Percentiles rank a stretch among this genome's conserved stretches.
phyloP scores from a whole-genome alignment of 2,888 invertebrate genomes.

The Sarcophaga variegata region DNA sequence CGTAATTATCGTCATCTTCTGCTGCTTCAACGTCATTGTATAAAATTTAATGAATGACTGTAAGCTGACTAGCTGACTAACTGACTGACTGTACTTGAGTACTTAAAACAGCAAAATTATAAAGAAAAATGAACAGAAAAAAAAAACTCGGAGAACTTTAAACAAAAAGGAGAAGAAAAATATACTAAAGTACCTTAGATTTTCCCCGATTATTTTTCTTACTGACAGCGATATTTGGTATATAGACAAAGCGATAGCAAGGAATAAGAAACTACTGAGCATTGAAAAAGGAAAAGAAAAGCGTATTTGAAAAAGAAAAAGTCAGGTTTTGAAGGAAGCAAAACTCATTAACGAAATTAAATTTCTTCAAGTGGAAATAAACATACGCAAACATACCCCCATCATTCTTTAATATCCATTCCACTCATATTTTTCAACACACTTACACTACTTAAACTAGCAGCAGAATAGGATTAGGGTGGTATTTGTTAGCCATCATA shows the following conservation, averaged over 20 bases:
- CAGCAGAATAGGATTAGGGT: not conserved
- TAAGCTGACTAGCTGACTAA: constrained; percentile 46
- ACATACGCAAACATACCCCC: constrained; percentile 53
- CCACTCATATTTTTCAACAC: constrained; percentile 33
- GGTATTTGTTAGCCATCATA: constrained; percentile 55
- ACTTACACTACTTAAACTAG: not conserved
- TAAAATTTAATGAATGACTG: constrained; percentile 49
- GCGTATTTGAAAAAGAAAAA: constrained; percentile 6
- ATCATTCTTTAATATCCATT: not conserved
- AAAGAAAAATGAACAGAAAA: constrained; percentile 26
- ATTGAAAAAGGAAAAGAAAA: not conserved
- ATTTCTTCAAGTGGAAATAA: constrained; percentile 76
- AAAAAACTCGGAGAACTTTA: constrained; percentile 7
- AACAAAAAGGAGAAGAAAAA: constrained; percentile 38
- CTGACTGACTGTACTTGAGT: constrained; percentile 20
- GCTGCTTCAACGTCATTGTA: constrained; percentile 19
- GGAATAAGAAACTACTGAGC: not conserved
- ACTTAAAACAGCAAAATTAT: not conserved
- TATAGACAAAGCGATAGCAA: constrained; percentile 27
- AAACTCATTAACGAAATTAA: constrained; percentile 80
- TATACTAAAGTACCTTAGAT: constrained; percentile 49
- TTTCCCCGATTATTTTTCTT: constrained; percentile 18
- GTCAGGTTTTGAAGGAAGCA: constrained; percentile 61
- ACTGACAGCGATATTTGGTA: constrained; percentile 3
- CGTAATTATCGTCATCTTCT: no score